Conservation (phyloP, 1,140 invertebrate species). For the Phenacoccus solenopsis region DNA sequence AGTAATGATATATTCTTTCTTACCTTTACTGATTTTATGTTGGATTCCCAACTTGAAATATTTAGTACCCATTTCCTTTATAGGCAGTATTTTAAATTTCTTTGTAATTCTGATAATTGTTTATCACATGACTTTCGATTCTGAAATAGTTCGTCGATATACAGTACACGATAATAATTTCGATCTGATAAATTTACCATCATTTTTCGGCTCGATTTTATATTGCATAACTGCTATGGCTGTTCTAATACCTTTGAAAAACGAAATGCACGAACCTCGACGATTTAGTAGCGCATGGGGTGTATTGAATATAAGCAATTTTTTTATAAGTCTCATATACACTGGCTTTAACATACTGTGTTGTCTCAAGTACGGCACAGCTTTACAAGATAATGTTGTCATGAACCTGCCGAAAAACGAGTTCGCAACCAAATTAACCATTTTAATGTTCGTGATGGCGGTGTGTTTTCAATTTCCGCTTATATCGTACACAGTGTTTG, state of each 20-base stretch:
- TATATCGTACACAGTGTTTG: constrained; percentile 48
- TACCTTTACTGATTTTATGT: constrained; percentile 51
- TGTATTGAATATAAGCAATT: constrained; percentile 38
- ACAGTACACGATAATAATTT: constrained; percentile 34
- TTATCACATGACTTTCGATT: constrained; percentile 52
- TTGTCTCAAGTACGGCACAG: constrained; percentile 38
- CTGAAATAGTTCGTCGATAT: constrained; percentile 42
- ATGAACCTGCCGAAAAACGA: constrained; percentile 37
- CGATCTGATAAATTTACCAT: constrained; percentile 37
- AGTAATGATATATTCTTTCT: constrained; percentile 44
- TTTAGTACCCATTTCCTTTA: constrained; percentile 56
- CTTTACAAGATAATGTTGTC: constrained; percentile 31
- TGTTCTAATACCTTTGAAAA: constrained; percentile 41
- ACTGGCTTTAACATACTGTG: constrained; percentile 40
- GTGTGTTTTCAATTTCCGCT: constrained; percentile 35
- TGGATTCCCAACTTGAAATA: constrained; percentile 57
- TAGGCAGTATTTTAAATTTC: constrained; percentile 54
- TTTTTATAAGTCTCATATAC: constrained; percentile 35
- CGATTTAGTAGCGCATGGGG: constrained; percentile 36
- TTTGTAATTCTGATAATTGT: constrained; percentile 50
- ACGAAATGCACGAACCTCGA: constrained; percentile 37
- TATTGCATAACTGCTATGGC: constrained; percentile 52
- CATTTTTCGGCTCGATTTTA: constrained; percentile 50
- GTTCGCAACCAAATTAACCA: constrained; percentile 33
- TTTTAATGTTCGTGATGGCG: not conserved